Evolutionary conservation across 2,888 invertebrate species (phyloP).

Genomic region (Blera fallax): DNA sequence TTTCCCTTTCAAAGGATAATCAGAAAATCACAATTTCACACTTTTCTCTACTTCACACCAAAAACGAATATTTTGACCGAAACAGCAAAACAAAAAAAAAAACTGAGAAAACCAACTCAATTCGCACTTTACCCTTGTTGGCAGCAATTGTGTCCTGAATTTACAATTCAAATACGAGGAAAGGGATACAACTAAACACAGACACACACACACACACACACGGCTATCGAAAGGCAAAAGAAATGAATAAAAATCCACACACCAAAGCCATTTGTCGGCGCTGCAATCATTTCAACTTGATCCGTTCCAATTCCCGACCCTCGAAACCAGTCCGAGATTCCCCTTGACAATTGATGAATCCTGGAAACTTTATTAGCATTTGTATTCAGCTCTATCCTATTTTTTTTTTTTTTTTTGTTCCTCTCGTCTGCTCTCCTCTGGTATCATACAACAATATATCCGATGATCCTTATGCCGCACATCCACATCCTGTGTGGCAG

Average conservation of each 20-base stretch:
- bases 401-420: background rate
- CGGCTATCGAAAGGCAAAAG: background rate
- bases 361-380: slow-evolving; percentile 72
- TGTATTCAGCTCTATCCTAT: slow-evolving; percentile 31
- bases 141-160: slow-evolving; percentile 53
- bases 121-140: slow-evolving; percentile 57
- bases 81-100: background rate
- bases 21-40: slow-evolving; percentile 67
- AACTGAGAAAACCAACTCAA: slow-evolving; percentile 35
- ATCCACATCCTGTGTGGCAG: slow-evolving; percentile 31
- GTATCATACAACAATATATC: slow-evolving; percentile 38
- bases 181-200: background rate
- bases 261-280: slow-evolving; percentile 64
- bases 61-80: slow-evolving; percentile 49
- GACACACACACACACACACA: background rate
- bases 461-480: slow-evolving; percentile 65
- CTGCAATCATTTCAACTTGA: slow-evolving; percentile 70
- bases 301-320: slow-evolving; percentile 48
- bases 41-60: background rate
- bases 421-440: background rate
- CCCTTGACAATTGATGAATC: slow-evolving; percentile 72
- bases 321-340: slow-evolving; percentile 19
- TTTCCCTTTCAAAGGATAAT: slow-evolving; percentile 46
- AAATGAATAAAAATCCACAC: slow-evolving; percentile 46
- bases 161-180: slow-evolving; percentile 62